Evolutionary conservation across 2,797 vertebrate genomes (phyloP).

Genomic region (Urophycis tenuis): DNA sequence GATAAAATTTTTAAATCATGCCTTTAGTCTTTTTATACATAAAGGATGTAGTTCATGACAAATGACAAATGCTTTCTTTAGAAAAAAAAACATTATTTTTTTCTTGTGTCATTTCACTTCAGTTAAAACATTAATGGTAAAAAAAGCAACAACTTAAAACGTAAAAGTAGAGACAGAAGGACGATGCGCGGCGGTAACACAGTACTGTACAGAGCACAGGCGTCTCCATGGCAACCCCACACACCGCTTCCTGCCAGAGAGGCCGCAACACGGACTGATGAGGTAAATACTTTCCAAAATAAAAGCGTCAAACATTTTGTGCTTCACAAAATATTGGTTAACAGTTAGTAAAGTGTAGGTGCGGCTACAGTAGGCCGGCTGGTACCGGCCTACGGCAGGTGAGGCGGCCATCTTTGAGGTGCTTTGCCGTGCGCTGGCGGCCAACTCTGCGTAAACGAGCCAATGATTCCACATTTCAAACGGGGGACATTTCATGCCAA

Average conservation of each 20-base stretch:
- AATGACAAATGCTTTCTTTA: conserved; percentile 50
- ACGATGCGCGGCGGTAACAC: conserved; percentile 54
- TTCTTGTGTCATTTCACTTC: conserved; percentile 59
- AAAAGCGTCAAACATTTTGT: conserved; percentile 58
- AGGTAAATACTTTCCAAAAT: conserved; percentile 58
- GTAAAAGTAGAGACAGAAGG: conserved; percentile 15
- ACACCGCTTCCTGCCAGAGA: conserved; percentile 54
- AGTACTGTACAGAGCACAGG: conserved; percentile 65
- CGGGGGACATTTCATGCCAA: conserved; percentile 57
- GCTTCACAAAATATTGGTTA: conserved; percentile 38
- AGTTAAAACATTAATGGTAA: conserved; percentile 63
- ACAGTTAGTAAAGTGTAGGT: conserved; percentile 38
- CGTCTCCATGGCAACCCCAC: neutral
- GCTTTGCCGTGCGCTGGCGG: conserved; percentile 16
- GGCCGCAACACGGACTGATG: conserved; percentile 49
- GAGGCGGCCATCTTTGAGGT: neutral
- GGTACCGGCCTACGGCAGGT: neutral
- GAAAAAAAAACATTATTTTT: conserved; percentile 62
- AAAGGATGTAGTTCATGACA: conserved; percentile 63
- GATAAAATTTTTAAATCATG: conserved; percentile 69
- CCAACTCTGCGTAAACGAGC: conserved; percentile 48
- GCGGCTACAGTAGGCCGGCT: conserved; percentile 24
- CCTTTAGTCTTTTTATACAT: conserved; percentile 67
- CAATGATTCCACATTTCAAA: conserved; percentile 40
- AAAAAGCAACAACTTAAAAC: conserved; percentile 45